Conservation (phyloP, 2,113 vertebrate species). For the Manacus vitellinus region DNA sequence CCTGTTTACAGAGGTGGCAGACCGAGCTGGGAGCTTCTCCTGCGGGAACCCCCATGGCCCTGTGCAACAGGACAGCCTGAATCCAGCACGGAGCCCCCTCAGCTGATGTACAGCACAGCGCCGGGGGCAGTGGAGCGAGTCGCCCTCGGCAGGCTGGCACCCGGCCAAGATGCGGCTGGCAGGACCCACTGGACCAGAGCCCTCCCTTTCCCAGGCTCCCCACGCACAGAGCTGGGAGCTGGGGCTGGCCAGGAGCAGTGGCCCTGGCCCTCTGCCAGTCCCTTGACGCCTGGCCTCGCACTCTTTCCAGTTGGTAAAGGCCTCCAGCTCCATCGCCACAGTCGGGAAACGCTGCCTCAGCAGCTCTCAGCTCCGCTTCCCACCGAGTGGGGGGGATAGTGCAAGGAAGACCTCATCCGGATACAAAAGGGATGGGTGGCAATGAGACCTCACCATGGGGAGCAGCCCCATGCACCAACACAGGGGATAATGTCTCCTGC, state of each 20-base stretch:
- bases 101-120: background rate
- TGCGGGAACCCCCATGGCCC: background rate
- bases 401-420: fast-evolving
- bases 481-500: background rate
- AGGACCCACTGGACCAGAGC: background rate
- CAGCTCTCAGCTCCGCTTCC: background rate
- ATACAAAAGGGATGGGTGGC: background rate
- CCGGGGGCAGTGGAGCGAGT: background rate
- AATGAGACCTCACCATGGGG: fast-evolving
- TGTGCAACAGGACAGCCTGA: background rate
- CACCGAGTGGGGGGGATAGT: background rate
- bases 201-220: constrained; percentile 7
- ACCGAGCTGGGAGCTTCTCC: background rate
- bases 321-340: background rate
- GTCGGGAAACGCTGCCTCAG: background rate
- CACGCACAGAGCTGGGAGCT: background rate
- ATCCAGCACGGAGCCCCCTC: background rate
- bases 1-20: constrained; percentile 33
- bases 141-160: background rate
- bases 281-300: background rate
- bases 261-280: background rate
- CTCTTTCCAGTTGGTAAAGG: constrained; percentile 5
- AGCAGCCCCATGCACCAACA: background rate
- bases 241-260: background rate
- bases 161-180: background rate